Evolutionary conservation across 2,113 vertebrate species (phyloP), one percentile per base, ranked within the genome.

Genomic region (Malurus elegans): DNA sequence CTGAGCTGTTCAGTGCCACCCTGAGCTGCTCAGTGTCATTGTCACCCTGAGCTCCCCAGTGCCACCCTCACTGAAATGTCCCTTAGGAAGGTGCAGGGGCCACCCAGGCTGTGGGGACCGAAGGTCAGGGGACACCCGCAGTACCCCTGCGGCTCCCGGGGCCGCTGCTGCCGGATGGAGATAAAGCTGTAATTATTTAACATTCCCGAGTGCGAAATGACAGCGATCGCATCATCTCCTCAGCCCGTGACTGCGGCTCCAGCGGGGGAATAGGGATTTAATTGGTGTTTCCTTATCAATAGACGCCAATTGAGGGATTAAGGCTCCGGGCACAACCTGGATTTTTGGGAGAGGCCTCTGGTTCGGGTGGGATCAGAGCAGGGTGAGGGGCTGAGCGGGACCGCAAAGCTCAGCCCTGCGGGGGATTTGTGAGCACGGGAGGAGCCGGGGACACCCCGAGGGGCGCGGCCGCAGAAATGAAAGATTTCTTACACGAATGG

Each of bases 231-330:
- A 64, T 96, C 95, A 95, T 96, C 95, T 97, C 91, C 93, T 96
- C 91, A 91, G 93, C 92, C 89, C 91, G 36, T 69, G 48, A 54
- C 78, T 93, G 38, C 86, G 65, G 36, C 91, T 95, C 86, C 78
- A 24, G 78, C 89, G 57, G 85, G 94, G 95, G 96, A 95, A 95
- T 95, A 87, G 26, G 91, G 84, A 78, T 78, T 89, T 96, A 96
- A 96, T 95, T 96, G 88, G 85, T 83, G 80, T 95, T 96, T 90
- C 71, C 94, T 94, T 96, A 97, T 97, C 96, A 92, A 95, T 92
- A 75, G 23, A 48, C 72, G 75, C 85, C 89, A 96, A 51, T 89
- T 65, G 79, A 71, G 64, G 95, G 95, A 95, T 97, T 97, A 93
- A 88, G 91, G 32, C 36, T 85, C 40, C 88, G 91, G 91, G 71